phyloP scores from a whole-genome alignment of 2,113 vertebrate species.

The Macroglossus sobrinus region DNA sequence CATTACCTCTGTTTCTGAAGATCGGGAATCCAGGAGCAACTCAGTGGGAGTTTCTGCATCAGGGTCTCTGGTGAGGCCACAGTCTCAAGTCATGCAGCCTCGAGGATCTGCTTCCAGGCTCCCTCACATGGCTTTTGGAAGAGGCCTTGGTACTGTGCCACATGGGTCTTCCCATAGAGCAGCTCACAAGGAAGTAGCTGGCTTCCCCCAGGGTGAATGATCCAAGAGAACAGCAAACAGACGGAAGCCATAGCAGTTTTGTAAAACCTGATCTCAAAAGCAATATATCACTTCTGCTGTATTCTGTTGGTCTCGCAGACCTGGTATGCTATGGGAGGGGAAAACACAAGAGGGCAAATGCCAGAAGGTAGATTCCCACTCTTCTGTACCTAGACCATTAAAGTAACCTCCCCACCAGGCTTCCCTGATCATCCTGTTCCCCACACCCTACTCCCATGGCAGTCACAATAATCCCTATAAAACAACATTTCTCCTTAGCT shows the following conservation, averaged over 20 bases:
- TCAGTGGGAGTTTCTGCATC: not conserved
- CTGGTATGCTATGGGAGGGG: not conserved
- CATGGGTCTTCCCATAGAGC: not conserved
- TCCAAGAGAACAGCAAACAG: not conserved
- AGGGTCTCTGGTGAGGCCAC: not conserved
- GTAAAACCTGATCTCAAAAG: not conserved
- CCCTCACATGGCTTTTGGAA: not conserved
- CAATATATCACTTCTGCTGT: no score
- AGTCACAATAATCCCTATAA: not conserved
- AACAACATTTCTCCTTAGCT: not conserved
- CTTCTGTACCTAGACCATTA: not conserved
- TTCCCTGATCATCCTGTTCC: not conserved
- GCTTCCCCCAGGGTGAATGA: not conserved
- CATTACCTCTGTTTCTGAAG: not conserved
- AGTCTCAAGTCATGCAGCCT: not conserved
- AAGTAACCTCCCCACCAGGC: no score
- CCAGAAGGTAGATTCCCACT: not conserved
- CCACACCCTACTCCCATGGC: not conserved
- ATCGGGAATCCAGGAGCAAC: not conserved
- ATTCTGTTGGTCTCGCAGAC: not conserved
- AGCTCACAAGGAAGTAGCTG: not conserved
- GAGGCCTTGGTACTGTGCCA: fast-evolving
- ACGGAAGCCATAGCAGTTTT: not conserved
- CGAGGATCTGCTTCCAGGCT: not conserved
- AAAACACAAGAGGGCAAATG: not conserved